Evolutionary conservation across 2,113 vertebrate genomes (phyloP).

Genomic region (Tor tambroides): DNA sequence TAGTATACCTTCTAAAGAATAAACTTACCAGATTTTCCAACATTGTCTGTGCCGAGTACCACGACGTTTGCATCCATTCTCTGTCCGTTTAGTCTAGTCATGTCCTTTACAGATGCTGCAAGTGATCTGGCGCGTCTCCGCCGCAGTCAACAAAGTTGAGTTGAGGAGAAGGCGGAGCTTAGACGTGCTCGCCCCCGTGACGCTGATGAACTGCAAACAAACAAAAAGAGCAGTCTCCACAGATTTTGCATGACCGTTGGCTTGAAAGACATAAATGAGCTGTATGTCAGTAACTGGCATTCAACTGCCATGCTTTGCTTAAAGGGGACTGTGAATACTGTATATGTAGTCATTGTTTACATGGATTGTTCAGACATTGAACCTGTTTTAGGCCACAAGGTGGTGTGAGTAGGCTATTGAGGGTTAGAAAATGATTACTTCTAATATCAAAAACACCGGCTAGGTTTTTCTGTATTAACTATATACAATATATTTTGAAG

Average conservation of each 20-base stretch:
- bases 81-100: slow-evolving; percentile 46
- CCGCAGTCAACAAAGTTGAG: background rate
- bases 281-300: background rate
- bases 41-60: slow-evolving; percentile 79
- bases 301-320: background rate
- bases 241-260: background rate
- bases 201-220: too few relatives aligned
- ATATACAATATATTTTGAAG: background rate
- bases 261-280: background rate
- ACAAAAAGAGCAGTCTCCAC: background rate
- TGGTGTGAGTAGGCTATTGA: background rate
- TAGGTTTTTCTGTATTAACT: background rate
- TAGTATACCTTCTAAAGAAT: background rate
- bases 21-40: slow-evolving; percentile 84
- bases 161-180: slow-evolving; percentile 14
- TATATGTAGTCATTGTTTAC: background rate
- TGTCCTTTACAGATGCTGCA: background rate
- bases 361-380: background rate
- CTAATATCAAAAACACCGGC: background rate
- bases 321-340: background rate
- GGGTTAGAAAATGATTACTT: background rate
- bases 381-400: background rate
- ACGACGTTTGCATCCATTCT: slow-evolving; percentile 81
- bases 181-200: slow-evolving; percentile 19
- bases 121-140: background rate